Evolutionary conservation across 1,140 invertebrate genomes (phyloP).

Genomic region (Drosophila varians): DNA sequence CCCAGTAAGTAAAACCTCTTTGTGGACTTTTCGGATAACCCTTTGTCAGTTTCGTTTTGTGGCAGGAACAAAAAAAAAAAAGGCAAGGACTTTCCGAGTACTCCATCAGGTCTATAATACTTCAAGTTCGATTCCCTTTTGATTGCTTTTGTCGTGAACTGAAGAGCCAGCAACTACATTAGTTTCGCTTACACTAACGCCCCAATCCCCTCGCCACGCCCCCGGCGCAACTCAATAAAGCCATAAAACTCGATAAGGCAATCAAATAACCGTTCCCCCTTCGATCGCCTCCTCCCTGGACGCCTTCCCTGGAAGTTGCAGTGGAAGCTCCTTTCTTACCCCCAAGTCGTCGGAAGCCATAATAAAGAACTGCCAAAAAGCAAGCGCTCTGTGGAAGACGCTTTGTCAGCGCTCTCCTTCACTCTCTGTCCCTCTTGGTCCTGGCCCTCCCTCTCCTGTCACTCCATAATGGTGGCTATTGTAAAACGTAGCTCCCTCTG

Average conservation of each 20-base stretch:
- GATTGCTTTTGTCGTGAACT: slow-evolving; percentile 38
- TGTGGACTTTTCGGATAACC: slow-evolving; percentile 22
- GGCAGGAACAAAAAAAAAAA: not conserved
- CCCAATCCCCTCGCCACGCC: slow-evolving; percentile 41
- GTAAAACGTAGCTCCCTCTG: slow-evolving; percentile 45
- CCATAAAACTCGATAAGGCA: slow-evolving; percentile 76
- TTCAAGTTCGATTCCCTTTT: slow-evolving; percentile 51
- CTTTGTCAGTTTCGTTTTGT: slow-evolving; percentile 17
- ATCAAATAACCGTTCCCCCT: slow-evolving; percentile 54
- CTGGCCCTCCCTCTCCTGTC: slow-evolving; percentile 8
- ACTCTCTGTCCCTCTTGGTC: slow-evolving; percentile 1
- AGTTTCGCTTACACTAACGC: slow-evolving; percentile 52
- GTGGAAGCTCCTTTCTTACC: slow-evolving; percentile 7
- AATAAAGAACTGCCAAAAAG: slow-evolving; percentile 78
- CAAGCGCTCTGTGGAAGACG: slow-evolving; percentile 51
- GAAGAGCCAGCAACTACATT: slow-evolving; percentile 58
- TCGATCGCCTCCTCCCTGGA: not conserved
- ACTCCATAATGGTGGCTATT: slow-evolving; percentile 51
- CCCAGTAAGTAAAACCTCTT: slow-evolving; percentile 18
- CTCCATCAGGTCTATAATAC: slow-evolving; percentile 26
- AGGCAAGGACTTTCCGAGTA: not conserved
- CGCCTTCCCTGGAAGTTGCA: not conserved
- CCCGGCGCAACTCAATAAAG: slow-evolving; percentile 68
- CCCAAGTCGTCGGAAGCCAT: slow-evolving; percentile 53
- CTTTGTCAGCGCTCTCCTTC: slow-evolving; percentile 51